Evolutionary conservation across 2,113 vertebrate genomes (phyloP).

Genomic region (Stegostoma tigrinum): DNA sequence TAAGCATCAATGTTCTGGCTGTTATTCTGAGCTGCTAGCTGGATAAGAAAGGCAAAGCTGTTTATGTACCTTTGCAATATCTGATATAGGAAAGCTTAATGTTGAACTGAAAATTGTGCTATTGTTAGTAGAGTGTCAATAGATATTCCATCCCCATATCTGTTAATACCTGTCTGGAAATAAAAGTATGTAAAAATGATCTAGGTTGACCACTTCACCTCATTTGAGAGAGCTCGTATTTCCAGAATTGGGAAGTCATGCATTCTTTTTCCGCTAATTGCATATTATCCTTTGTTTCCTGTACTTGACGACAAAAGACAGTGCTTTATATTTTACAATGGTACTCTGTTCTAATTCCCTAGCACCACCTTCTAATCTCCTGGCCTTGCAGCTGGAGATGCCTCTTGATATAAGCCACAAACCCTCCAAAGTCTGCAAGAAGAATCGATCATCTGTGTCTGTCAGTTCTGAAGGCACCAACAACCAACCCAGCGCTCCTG

Average conservation of each 20-base stretch:
- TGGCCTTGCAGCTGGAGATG: constrained; percentile 54
- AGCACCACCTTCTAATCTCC: constrained; percentile 50
- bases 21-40: background rate
- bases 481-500: constrained; percentile 45
- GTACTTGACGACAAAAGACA: background rate
- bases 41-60: background rate
- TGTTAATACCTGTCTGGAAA: background rate
- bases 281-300: background rate
- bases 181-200: background rate
- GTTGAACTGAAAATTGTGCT: background rate
- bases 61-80: background rate
- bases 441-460: constrained; percentile 54
- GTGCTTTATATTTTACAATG: background rate
- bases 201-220: background rate
- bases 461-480: constrained; percentile 54
- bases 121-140: background rate
- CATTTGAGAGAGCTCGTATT: background rate
- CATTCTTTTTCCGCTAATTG: background rate
- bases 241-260: background rate
- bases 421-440: constrained; percentile 52
- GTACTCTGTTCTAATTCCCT: constrained; percentile 33
- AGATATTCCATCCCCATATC: background rate
- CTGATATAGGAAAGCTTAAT: background rate
- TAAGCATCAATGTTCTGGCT: background rate
- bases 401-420: constrained; percentile 50